Conservation (phyloP, 2,113 vertebrate genomes). For the Ranitomeya imitator region DNA sequence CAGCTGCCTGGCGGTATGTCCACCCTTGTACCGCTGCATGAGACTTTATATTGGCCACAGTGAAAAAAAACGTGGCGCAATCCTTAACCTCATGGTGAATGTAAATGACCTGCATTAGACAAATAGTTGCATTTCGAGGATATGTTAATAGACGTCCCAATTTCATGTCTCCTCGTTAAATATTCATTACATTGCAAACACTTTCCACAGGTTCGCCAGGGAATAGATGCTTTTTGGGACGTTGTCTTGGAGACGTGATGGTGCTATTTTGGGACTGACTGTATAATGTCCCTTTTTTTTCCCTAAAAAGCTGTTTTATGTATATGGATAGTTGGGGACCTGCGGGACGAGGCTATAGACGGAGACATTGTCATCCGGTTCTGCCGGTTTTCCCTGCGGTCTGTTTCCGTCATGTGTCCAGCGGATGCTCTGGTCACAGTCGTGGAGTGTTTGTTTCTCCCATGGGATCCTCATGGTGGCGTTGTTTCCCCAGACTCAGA, state of each 20-base stretch:
- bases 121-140: neutral
- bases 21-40: too few relatives aligned
- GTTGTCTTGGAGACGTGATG: neutral
- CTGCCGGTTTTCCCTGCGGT: neutral
- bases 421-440: neutral
- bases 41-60: too few relatives aligned
- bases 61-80: too few relatives aligned
- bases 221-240: neutral
- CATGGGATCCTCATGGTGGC: constrained; percentile 43
- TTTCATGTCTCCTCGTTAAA: neutral
- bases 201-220: constrained; percentile 1
- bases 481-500: constrained; percentile 33
- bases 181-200: neutral
- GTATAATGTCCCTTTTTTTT: neutral
- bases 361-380: neutral
- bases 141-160: neutral
- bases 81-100: too few relatives aligned
- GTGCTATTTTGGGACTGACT: neutral
- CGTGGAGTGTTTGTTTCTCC: neutral
- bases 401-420: neutral
- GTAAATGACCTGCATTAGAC: too few relatives aligned
- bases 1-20: too few relatives aligned
- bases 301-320: neutral
- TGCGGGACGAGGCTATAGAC: neutral
- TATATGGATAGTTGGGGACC: neutral